A percentile compares a stretch with the other conserved stretches of the same genome.
Evolutionary conservation across 2,888 invertebrate genomes (phyloP).

Genomic region (Agrotis segetum): DNA sequence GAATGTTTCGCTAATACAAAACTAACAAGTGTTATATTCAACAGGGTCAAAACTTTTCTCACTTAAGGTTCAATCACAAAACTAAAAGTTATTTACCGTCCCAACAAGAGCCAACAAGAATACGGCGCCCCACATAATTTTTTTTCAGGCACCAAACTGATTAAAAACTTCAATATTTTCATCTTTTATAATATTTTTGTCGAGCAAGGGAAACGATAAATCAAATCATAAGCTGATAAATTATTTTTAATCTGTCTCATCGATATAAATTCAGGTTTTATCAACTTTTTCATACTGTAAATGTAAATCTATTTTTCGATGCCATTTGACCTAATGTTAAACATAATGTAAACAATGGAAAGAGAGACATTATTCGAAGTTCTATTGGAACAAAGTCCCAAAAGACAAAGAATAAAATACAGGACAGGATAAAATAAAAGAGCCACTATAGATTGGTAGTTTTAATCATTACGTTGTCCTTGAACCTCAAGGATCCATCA

Average conservation of each 20-base stretch:
- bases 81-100: conserved; percentile 30
- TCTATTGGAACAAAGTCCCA: no score
- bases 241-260: conserved; percentile 10
- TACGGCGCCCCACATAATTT: conserved; percentile 48
- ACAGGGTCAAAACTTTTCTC: not conserved
- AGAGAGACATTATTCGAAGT: no score
- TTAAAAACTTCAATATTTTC: not conserved
- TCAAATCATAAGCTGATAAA: conserved; percentile 31
- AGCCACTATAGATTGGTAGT: no score
- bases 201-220: conserved; percentile 22
- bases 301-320: no score
- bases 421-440: no score
- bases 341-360: no score
- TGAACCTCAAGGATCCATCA: no score
- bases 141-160: conserved; percentile 32
- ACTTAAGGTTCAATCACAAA: not conserved
- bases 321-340: no score
- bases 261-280: conserved; percentile 20
- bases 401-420: no score
- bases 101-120: conserved; percentile 31
- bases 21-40: no score
- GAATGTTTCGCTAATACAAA: no score
- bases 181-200: conserved; percentile 23
- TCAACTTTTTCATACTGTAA: not conserved
- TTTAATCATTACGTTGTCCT: no score